Percentiles rank a stretch among this genome's conserved stretches.
Evolutionary conservation across 2,113 vertebrate genomes (phyloP).

Genomic region (Sisor rabdophorus): DNA sequence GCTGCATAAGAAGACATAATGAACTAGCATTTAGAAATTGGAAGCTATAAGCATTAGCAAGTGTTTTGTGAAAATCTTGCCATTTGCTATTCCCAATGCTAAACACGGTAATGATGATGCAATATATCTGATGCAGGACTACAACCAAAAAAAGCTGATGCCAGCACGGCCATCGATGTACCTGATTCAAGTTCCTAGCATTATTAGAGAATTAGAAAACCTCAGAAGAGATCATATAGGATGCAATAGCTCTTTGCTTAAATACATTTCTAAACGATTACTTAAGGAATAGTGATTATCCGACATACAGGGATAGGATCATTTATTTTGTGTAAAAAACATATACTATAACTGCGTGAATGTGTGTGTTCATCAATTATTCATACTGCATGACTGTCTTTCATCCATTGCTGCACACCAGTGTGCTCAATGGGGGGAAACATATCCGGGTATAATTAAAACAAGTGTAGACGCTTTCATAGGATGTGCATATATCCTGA

Average conservation of each 20-base stretch:
- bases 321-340: not conserved
- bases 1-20: not conserved
- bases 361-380: conserved; percentile 27
- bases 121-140: too few relatives aligned
- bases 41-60: not conserved
- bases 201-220: too few relatives aligned
- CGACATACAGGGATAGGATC: not conserved
- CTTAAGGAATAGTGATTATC: not conserved
- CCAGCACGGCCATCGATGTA: not conserved
- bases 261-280: not conserved
- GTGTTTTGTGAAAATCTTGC: not conserved
- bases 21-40: conserved; percentile 3
- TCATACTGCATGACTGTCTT: conserved; percentile 18
- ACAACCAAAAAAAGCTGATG: not conserved
- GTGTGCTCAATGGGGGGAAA: not conserved
- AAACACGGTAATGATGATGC: not conserved
- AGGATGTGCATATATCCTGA: not conserved
- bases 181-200: not conserved
- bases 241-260: not conserved
- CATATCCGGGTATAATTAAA: not conserved
- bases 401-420: conserved; percentile 21
- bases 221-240: not conserved
- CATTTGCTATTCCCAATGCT: not conserved
- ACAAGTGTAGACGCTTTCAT: not conserved
- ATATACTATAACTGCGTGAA: not conserved